These are phyloP conservation scores for Ariolimax columbianus DNA, from an alignment of 2,888 invertebrate genomes.

Conservation along the genomic window DNA sequence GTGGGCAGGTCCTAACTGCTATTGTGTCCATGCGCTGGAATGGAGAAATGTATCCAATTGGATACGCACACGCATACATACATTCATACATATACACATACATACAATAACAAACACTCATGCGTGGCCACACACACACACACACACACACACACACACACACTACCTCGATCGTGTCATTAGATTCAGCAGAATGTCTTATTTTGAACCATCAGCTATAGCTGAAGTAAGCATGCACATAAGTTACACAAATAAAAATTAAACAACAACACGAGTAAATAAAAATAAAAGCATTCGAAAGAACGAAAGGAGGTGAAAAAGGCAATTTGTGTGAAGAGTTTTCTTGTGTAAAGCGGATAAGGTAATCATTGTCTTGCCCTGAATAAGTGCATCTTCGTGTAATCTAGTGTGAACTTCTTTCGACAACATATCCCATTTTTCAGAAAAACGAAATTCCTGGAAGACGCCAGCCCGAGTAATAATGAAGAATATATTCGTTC, in stretches of 20 bases:
- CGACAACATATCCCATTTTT: constrained; percentile 1
- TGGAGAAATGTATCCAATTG: too few relatives aligned
- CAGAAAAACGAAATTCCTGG: background rate
- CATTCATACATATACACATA: too few relatives aligned
- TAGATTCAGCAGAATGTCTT: too few relatives aligned
- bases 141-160: too few relatives aligned
- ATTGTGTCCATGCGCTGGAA: too few relatives aligned
- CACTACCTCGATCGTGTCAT: too few relatives aligned
- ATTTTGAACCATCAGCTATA: background rate
- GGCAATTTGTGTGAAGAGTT: constrained; percentile 10
- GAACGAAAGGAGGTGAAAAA: background rate
- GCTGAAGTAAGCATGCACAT: background rate
- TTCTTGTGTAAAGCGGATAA: background rate
- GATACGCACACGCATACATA: too few relatives aligned
- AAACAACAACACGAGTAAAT: background rate
- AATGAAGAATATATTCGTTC: background rate
- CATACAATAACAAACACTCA: too few relatives aligned
- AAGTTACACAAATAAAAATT: background rate
- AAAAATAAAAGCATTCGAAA: background rate
- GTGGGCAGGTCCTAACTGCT: too few relatives aligned
- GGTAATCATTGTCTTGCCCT: background rate
- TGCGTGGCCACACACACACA: too few relatives aligned
- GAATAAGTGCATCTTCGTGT: constrained; percentile 33
- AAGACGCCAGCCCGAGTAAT: background rate
- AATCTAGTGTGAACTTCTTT: constrained; percentile 35